Evolutionary conservation across 1,140 invertebrate species (phyloP).

Genomic region (Heliconius congener): DNA sequence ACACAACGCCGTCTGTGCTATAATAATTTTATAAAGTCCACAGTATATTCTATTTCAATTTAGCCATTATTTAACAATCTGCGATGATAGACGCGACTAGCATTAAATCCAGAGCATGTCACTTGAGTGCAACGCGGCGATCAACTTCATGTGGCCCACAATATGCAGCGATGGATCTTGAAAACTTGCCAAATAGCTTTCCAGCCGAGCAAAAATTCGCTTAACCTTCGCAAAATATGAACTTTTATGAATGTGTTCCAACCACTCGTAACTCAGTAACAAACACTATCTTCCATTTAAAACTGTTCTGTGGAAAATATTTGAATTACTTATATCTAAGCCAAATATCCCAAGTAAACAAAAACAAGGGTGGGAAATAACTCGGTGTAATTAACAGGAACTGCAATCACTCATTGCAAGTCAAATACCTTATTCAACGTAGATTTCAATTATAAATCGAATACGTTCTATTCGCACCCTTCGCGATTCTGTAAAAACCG

Average conservation of each 20-base stretch:
- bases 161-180: conserved; percentile 39
- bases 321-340: background rate
- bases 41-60: background rate
- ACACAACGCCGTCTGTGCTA: background rate
- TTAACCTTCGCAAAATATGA: conserved; percentile 36
- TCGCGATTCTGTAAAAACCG: conserved; percentile 71
- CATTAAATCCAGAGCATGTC: conserved; percentile 36
- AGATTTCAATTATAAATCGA: conserved; percentile 69
- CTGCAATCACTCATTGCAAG: conserved; percentile 16
- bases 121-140: conserved; percentile 30
- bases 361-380: background rate
- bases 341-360: background rate
- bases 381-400: conserved; percentile 11
- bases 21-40: background rate
- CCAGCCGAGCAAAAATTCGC: conserved; percentile 38
- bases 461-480: conserved; percentile 76
- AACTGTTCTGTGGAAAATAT: background rate
- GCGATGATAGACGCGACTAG: conserved; percentile 14
- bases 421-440: conserved; percentile 32
- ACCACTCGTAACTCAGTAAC: conserved; percentile 2
- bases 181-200: conserved; percentile 39
- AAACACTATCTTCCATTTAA: conserved; percentile 6
- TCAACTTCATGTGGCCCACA: conserved; percentile 38
- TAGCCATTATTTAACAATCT: background rate
- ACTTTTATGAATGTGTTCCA: conserved; percentile 32